Evolutionary conservation across 2,113 vertebrate genomes (phyloP).

Genomic region (Dipodomys stephensi): DNA sequence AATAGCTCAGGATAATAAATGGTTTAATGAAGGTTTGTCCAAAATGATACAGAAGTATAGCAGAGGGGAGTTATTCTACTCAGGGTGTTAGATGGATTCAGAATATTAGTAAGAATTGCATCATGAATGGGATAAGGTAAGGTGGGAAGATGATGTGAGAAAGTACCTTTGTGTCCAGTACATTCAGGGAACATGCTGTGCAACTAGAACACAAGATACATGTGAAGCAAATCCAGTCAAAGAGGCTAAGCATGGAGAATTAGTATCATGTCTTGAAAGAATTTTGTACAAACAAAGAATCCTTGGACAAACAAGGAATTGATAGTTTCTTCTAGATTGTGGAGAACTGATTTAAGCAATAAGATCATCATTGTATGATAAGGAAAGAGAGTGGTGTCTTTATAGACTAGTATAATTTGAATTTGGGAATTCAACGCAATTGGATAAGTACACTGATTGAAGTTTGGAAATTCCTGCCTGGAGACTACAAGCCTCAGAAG

Average conservation of each 20-base stretch:
- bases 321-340: neutral
- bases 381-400: neutral
- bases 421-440: neutral
- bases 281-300: neutral
- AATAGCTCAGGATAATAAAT: neutral
- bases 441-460: neutral
- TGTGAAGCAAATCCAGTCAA: neutral
- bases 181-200: neutral
- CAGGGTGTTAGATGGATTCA: neutral
- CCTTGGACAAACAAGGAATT: neutral
- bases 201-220: neutral
- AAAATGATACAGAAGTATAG: slow-evolving; percentile 9
- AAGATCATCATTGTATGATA: neutral
- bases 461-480: slow-evolving; percentile 34
- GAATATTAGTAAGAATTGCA: neutral
- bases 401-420: neutral
- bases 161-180: neutral
- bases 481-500: slow-evolving; percentile 20
- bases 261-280: neutral
- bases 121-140: neutral
- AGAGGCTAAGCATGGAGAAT: neutral
- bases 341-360: neutral
- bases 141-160: neutral
- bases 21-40: slow-evolving; percentile 19
- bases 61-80: neutral